A percentile compares a stretch with the other conserved stretches of the same genome.
These are phyloP conservation scores for Oscheius sp. DNA, from an alignment of 2,888 invertebrate species.

Conservation along the genomic window DNA sequence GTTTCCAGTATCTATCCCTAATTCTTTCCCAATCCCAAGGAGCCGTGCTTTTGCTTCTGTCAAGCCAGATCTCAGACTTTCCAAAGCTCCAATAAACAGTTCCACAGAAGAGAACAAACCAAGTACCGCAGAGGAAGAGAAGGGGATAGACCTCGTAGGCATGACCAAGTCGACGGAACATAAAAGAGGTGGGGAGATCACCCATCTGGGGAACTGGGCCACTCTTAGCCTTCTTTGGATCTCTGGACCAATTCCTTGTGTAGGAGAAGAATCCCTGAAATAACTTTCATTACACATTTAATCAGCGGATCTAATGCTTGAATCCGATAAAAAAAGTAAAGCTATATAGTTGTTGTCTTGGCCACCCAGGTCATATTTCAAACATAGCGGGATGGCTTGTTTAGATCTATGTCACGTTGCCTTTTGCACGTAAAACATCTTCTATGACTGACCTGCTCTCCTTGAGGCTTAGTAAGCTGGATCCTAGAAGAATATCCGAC, in stretches of 20 bases:
- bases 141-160: slow-evolving; percentile 66
- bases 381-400: slow-evolving; percentile 25
- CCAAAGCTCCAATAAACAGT: slow-evolving; percentile 55
- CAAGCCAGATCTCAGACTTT: slow-evolving; percentile 64
- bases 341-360: not conserved
- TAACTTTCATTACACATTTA: too few relatives aligned
- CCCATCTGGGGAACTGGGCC: slow-evolving; percentile 44
- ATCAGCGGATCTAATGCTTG: not conserved
- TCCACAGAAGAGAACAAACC: slow-evolving; percentile 54
- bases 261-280: slow-evolving; percentile 43
- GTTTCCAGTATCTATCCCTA: slow-evolving; percentile 60
- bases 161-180: slow-evolving; percentile 57
- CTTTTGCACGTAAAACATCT: slow-evolving; percentile 55
- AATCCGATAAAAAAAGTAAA: not conserved
- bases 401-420: not conserved
- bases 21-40: slow-evolving; percentile 66
- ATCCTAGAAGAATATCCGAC: slow-evolving; percentile 25
- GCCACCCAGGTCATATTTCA: not conserved
- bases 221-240: slow-evolving; percentile 36
- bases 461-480: slow-evolving; percentile 43
- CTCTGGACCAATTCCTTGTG: slow-evolving; percentile 47
- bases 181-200: slow-evolving; percentile 57
- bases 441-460: slow-evolving; percentile 31
- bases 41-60: slow-evolving; percentile 55
- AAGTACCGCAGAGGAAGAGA: slow-evolving; percentile 51